Percentiles rank a stretch among this genome's conserved stretches.
phyloP scores from a whole-genome alignment of 1,140 invertebrate species.

The Holotrichia oblita region DNA sequence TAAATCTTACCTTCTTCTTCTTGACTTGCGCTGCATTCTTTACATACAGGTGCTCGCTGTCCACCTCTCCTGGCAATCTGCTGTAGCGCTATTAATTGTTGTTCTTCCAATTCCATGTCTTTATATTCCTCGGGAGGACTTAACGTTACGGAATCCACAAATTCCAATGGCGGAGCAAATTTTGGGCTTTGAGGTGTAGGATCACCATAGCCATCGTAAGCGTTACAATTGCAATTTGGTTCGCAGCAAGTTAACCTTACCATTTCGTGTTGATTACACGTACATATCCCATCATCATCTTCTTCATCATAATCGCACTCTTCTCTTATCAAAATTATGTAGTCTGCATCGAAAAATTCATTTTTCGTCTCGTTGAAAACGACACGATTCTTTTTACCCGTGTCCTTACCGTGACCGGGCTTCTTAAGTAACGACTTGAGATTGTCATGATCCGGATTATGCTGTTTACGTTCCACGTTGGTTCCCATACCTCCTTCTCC shows the following conservation, averaged over 20 bases:
- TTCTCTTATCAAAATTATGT: conserved; percentile 85
- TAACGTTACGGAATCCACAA: conserved; percentile 79
- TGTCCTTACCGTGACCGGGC: conserved; percentile 61
- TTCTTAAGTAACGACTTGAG: conserved; percentile 70
- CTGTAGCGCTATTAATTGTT: conserved; percentile 64
- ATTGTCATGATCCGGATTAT: conserved; percentile 60
- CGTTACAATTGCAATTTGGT: conserved; percentile 66
- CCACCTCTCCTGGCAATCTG: conserved; percentile 64
- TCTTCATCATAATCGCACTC: conserved; percentile 80
- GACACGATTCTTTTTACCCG: conserved; percentile 66
- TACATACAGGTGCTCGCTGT: conserved; percentile 61
- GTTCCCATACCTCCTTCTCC: conserved; percentile 59
- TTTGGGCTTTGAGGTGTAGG: conserved; percentile 64
- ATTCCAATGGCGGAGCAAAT: conserved; percentile 70
- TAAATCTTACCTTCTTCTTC: conserved; percentile 52
- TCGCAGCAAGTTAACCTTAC: conserved; percentile 71
- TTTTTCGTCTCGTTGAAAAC: conserved; percentile 86
- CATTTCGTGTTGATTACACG: conserved; percentile 77
- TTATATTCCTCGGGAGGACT: conserved; percentile 89
- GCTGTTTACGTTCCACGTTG: conserved; percentile 56
- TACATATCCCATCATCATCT: conserved; percentile 70
- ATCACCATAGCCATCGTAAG: conserved; percentile 58
- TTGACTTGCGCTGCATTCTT: conserved; percentile 57
- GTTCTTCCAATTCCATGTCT: conserved; percentile 70
- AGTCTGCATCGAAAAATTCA: conserved; percentile 88